Conservation (phyloP, 2,797 vertebrate genomes). For the Acanthurus leucopareius region DNA sequence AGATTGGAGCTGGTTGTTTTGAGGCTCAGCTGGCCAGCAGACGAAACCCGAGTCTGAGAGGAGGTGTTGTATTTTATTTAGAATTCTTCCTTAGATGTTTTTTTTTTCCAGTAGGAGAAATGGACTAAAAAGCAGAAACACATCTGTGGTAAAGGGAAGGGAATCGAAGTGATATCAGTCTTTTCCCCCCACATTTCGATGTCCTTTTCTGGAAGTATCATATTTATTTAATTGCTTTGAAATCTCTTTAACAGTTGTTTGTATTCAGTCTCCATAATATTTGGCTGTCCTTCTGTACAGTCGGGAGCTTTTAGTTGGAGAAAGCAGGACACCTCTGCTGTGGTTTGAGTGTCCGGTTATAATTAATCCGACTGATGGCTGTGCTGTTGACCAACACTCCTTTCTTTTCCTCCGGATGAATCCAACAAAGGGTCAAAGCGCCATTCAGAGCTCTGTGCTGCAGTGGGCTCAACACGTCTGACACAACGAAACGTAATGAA, state of each 20-base stretch:
- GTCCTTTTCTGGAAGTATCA: slow-evolving; percentile 43
- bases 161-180: slow-evolving; percentile 48
- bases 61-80: slow-evolving; percentile 43
- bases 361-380: slow-evolving; percentile 36
- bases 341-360: slow-evolving; percentile 42
- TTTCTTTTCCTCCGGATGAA: slow-evolving; percentile 51
- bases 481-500: slow-evolving; percentile 59
- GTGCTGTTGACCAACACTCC: slow-evolving; percentile 42
- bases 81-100: slow-evolving; percentile 11
- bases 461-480: slow-evolving; percentile 48
- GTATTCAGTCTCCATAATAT: slow-evolving; percentile 60
- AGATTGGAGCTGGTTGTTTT: slow-evolving; percentile 49
- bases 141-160: slow-evolving; percentile 22
- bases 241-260: slow-evolving; percentile 61
- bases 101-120: slow-evolving; percentile 32
- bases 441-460: slow-evolving; percentile 45
- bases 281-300: slow-evolving; percentile 53
- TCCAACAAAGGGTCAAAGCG: slow-evolving; percentile 46
- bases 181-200: slow-evolving; percentile 27
- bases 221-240: slow-evolving; percentile 77
- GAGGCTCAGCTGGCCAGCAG: slow-evolving; percentile 54
- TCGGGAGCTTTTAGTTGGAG: slow-evolving; percentile 33
- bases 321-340: slow-evolving; percentile 48
- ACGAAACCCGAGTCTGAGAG: slow-evolving; percentile 40
- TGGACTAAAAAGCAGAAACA: slow-evolving; percentile 16